Evolutionary conservation across 2,888 invertebrate species (phyloP).

Genomic region (Tetragnatha montana): DNA sequence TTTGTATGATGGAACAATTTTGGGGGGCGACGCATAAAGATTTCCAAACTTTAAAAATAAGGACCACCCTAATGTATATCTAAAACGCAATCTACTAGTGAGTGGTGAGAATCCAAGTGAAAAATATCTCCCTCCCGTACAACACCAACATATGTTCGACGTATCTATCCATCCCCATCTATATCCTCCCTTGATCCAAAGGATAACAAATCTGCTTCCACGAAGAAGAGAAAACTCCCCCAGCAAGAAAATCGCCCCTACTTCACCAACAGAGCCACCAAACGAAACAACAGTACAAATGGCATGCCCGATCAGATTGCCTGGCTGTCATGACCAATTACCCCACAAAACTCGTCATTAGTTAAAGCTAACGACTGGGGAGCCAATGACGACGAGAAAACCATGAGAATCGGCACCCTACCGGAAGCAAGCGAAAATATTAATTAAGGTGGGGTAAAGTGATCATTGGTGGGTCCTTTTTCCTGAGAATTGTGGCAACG

Average conservation of each 20-base stretch:
- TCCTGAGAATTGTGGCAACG: no score
- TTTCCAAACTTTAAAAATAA: no score
- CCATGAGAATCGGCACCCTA: constrained; percentile 20
- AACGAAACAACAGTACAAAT: constrained; percentile 25
- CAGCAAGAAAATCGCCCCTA: constrained; percentile 9
- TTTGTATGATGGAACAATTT: no score
- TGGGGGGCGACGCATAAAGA: no score
- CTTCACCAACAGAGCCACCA: background rate
- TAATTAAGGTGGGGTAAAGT: no score
- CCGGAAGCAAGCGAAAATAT: no score
- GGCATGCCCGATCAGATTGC: constrained; percentile 16
- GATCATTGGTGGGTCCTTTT: no score
- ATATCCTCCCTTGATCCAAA: background rate
- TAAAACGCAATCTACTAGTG: no score
- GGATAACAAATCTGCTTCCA: constrained; percentile 49
- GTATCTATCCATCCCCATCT: background rate
- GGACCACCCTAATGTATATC: no score
- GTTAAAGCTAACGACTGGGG: background rate
- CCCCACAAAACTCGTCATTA: constrained; percentile 48
- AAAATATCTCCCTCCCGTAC: no score
- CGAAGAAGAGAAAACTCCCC: background rate
- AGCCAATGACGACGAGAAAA: constrained; percentile 6
- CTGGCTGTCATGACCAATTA: constrained; percentile 57
- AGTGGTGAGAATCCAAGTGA: no score
- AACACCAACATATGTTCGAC: no score